Evolutionary conservation across 2,888 invertebrate genomes (phyloP).

Genomic region (Polydesmus complanatus): DNA sequence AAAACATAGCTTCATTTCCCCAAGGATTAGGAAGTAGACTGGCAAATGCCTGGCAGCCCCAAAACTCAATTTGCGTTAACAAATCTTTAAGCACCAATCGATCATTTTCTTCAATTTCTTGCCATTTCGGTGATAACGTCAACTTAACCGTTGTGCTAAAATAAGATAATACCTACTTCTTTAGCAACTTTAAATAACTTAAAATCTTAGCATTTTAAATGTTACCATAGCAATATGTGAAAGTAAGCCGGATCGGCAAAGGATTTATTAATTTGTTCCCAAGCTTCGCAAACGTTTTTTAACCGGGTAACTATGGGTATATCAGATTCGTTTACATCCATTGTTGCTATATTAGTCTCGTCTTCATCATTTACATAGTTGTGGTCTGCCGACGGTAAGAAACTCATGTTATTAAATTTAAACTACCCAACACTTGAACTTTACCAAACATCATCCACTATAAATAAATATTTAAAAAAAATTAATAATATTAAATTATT

Average conservation of each 20-base stretch:
- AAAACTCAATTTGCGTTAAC: background rate
- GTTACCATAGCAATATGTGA: background rate
- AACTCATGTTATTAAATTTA: background rate
- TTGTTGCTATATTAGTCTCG: background rate
- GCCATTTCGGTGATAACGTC: conserved; percentile 3
- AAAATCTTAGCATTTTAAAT: background rate
- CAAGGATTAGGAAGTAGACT: conserved; percentile 2
- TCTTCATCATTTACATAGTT: background rate
- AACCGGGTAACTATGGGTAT: background rate
- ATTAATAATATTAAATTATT: too few species aligned
- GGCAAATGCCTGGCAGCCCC: conserved; percentile 2
- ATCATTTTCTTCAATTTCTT: background rate
- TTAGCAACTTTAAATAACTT: background rate
- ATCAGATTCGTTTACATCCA: background rate
- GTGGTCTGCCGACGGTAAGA: background rate
- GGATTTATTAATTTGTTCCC: background rate
- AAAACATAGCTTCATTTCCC: conserved; percentile 2
- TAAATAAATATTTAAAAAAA: too few species aligned
- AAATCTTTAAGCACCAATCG: background rate
- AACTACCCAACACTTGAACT: too few species aligned
- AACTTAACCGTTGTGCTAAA: conserved; percentile 1
- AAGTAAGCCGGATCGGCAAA: too few species aligned
- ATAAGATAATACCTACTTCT: background rate
- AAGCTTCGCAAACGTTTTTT: background rate
- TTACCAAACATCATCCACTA: too few species aligned